A percentile compares a stretch with the other conserved stretches of the same genome.
Evolutionary conservation across 2,888 invertebrate species (phyloP).

Genomic region (Eristalinus sepulchralis): DNA sequence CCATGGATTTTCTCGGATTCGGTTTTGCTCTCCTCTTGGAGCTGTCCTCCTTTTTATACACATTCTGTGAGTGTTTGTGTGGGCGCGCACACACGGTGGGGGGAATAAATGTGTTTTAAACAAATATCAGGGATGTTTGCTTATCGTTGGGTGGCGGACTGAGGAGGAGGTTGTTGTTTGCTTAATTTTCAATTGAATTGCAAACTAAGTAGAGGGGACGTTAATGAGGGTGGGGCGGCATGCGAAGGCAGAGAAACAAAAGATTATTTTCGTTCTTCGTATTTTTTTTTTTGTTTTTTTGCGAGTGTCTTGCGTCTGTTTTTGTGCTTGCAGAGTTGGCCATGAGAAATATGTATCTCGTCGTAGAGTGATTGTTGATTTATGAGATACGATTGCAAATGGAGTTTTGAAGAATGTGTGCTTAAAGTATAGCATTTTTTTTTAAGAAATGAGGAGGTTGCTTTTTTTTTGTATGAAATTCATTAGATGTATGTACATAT

Average conservation of each 20-base stretch:
- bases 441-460: not conserved
- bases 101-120: slow-evolving; percentile 59
- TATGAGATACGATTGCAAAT: slow-evolving; percentile 35
- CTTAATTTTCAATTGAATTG: slow-evolving; percentile 60
- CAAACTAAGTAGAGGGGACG: slow-evolving; percentile 29
- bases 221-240: not conserved
- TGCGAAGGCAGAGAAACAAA: slow-evolving; percentile 17
- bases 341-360: not conserved
- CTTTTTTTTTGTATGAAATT: too few relatives aligned
- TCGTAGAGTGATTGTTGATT: slow-evolving; percentile 36
- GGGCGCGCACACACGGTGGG: not conserved
- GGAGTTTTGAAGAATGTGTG: slow-evolving; percentile 1
- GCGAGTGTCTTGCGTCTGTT: not conserved
- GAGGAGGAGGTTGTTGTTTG: slow-evolving; percentile 27
- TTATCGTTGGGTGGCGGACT: not conserved
- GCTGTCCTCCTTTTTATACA: not conserved
- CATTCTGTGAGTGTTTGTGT: not conserved
- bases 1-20: not conserved
- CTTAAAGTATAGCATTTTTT: slow-evolving; percentile 19
- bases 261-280: slow-evolving; percentile 8
- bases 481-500: too few relatives aligned
- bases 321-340: not conserved
- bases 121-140: slow-evolving; percentile 46
- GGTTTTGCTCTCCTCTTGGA: not conserved
- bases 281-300: not conserved